A percentile compares a stretch with the other conserved stretches of the same genome.
Conservation (phyloP, 2,888 invertebrate genomes). For the Timema podura region DNA sequence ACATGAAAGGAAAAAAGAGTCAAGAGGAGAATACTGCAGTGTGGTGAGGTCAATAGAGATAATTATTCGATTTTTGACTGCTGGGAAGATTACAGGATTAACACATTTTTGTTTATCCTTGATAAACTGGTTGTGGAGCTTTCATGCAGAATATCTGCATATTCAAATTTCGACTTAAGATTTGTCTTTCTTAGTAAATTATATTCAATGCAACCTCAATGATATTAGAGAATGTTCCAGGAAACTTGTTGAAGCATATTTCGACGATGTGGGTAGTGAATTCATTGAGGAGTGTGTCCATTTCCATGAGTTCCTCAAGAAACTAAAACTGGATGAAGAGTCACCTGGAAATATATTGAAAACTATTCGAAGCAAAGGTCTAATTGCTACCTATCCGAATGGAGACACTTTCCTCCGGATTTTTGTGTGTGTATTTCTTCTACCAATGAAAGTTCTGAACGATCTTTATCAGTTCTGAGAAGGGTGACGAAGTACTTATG, state of each 20-base stretch:
- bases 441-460: neutral
- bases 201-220: too few relatives aligned
- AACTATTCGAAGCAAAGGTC: neutral
- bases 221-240: too few relatives aligned
- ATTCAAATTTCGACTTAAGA: too few relatives aligned
- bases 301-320: neutral
- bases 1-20: neutral
- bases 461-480: too few relatives aligned
- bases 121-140: neutral
- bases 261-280: neutral
- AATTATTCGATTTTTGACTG: neutral
- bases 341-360: neutral
- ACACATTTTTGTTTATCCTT: conserved; percentile 2
- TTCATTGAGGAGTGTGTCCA: neutral
- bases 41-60: neutral
- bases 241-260: neutral
- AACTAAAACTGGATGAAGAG: neutral
- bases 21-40: conserved; percentile 2
- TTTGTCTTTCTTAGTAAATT: too few relatives aligned
- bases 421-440: neutral
- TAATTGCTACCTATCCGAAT: neutral
- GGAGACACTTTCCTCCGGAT: neutral
- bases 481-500: too few relatives aligned
- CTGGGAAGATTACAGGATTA: neutral
- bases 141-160: too few relatives aligned